A percentile compares a stretch with the other conserved stretches of the same genome.
Conservation (phyloP, 2,888 invertebrate species). For the Perdita meconis region DNA sequence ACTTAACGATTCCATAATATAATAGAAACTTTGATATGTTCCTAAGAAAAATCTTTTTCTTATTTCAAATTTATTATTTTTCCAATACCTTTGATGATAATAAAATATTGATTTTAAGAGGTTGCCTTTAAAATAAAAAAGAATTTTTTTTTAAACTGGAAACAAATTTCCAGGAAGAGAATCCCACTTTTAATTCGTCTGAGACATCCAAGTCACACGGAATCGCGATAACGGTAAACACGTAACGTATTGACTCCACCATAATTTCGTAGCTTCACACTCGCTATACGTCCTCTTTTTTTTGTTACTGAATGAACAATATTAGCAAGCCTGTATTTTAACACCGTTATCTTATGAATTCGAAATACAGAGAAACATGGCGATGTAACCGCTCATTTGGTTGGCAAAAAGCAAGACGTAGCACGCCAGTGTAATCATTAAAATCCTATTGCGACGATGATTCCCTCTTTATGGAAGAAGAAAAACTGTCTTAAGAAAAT, state of each 20-base stretch:
- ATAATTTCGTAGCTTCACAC: conserved; percentile 46
- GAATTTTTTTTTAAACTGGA: no score
- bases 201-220: conserved; percentile 12
- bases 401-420: conserved; percentile 32
- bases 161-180: not conserved
- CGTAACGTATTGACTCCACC: conserved; percentile 33
- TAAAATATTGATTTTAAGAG: no score
- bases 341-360: conserved; percentile 54
- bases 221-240: conserved; percentile 48
- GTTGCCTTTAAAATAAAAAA: no score
- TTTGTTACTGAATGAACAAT: conserved; percentile 37
- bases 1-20: no score
- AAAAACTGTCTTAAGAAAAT: no score
- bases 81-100: no score
- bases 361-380: conserved; percentile 34
- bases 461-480: not conserved
- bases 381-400: conserved; percentile 17
- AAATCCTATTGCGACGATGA: not conserved
- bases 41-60: no score
- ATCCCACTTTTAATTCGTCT: conserved; percentile 8
- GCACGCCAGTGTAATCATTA: conserved; percentile 33
- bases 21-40: no score
- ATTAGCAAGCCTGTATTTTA: conserved; percentile 33
- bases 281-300: conserved; percentile 29
- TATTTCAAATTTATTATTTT: no score